A percentile compares a stretch with the other conserved stretches of the same genome.
phyloP scores from a whole-genome alignment of 2,888 invertebrate genomes.

The Frankliniella intonsa region DNA sequence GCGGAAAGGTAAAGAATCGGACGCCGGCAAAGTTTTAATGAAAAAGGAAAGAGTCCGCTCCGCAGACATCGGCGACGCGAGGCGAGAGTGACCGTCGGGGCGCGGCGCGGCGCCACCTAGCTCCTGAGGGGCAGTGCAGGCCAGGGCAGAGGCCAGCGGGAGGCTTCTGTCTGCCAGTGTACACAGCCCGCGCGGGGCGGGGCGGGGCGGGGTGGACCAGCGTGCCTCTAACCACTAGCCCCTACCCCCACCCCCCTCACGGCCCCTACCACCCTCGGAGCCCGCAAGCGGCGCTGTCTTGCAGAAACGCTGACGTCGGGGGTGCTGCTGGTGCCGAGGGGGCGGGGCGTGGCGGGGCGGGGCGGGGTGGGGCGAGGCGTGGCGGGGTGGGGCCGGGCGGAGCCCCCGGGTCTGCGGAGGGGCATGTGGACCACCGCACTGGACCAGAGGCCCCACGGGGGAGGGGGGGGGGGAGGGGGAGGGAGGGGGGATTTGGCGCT shows the following conservation, averaged over 20 bases:
- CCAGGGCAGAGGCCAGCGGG: too few relatives aligned
- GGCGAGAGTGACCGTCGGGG: too few relatives aligned
- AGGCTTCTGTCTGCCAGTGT: conserved; percentile 31
- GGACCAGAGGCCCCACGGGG: not conserved
- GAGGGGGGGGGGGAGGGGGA: not conserved
- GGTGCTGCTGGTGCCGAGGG: not conserved
- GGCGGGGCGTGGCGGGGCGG: not conserved
- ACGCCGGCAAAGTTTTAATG: conserved; percentile 33
- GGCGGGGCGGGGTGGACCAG: conserved; percentile 28
- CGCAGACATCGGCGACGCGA: conserved; percentile 36
- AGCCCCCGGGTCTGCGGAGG: not conserved
- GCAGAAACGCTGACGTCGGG: conserved; percentile 23
- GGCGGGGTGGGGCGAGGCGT: conserved; percentile 33
- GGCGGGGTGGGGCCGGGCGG: conserved; percentile 34
- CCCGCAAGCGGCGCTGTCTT: conserved; percentile 43
- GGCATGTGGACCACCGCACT: conserved; percentile 10
- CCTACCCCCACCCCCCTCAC: conserved; percentile 42
- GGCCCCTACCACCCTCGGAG: conserved; percentile 44
- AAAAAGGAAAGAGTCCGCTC: conserved; percentile 34
- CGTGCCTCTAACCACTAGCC: conserved; percentile 2
- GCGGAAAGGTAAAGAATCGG: conserved; percentile 40
- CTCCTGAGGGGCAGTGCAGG: too few relatives aligned
- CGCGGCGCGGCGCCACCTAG: too few relatives aligned
- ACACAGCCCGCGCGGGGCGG: conserved; percentile 30
- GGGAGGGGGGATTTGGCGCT: conserved; percentile 1